Base-by-base conservation (phyloP, 2,888 invertebrate genomes). In the Acleris sparsana region DNA sequence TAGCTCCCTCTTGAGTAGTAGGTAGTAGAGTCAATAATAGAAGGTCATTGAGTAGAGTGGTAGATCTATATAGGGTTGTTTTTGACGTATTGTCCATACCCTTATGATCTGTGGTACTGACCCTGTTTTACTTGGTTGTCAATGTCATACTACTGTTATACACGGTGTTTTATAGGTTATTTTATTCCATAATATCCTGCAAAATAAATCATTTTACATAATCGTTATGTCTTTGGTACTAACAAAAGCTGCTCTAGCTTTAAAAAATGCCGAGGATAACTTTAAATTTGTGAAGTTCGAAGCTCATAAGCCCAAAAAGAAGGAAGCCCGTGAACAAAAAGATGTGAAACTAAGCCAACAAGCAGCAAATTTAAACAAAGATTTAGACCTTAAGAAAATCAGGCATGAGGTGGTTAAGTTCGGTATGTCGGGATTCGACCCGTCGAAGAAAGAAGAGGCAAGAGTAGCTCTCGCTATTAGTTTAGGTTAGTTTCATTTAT, bases 341-440 rank as follows among this genome's bases (percentile, higher is more conserved):
- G 74, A 67, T 52, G 11, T 69, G 71, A 74, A 17, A 65, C 51
- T 51, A 77, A 72, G 66, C 67, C 63, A 53, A 73, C 75, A 62
- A 60, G 62, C 49, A 69, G 70, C 2, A 71, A 68, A 71, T 66
- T 69, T 74, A 7, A 84, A 73, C 74, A 86, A 82, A 79, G 94
- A 95, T 76, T 89, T 96, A 69, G 95, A 96, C 74, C 94, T 98
- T 75, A 96, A 96, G 74, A 94, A 93, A 76, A 95, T 96, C 1
- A 94, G 96, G 60, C 95, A 96, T 84, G 98, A 98, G 81, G 94
- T 98, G 5, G 94, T 97, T 7, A 97, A 96, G 79, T 97, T 97
- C 84, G 97, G 97, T 43, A 96, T 97, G 88, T 94, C 94, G 29
- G 97, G 97, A 61, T 95, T 97, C 63, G 93, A 95, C 64, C 90